These are phyloP conservation scores for Trigoniulus corallinus DNA, from an alignment of 1,140 invertebrate genomes.

Conservation along the genomic window DNA sequence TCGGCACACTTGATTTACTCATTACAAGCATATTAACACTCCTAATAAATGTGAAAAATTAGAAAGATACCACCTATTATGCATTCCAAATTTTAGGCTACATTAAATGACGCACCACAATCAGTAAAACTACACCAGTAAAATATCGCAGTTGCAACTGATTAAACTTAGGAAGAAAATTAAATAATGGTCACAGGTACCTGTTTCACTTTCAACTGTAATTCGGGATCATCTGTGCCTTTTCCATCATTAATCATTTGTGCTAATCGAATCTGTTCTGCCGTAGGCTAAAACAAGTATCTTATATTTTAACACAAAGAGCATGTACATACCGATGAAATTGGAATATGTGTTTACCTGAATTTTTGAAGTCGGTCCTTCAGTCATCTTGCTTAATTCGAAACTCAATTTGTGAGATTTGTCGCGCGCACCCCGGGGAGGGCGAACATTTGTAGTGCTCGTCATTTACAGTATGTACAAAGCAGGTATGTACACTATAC, in stretches of 20 bases:
- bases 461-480: conserved; percentile 8
- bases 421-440: not conserved
- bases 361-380: not conserved
- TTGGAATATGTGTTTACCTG: not conserved
- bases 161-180: no score
- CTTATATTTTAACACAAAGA: not conserved
- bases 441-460: not conserved
- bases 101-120: no score
- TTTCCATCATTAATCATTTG: conserved; percentile 43
- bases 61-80: no score
- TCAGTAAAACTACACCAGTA: no score
- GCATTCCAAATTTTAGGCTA: no score
- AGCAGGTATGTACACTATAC: conserved; percentile 5
- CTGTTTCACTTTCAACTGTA: conserved; percentile 52
- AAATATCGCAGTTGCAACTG: no score
- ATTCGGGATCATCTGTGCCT: conserved; percentile 40
- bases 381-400: not conserved
- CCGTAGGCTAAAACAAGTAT: conserved; percentile 24
- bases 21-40: no score
- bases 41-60: no score
- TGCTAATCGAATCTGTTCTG: conserved; percentile 46
- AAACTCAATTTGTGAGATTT: not conserved
- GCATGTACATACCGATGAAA: not conserved
- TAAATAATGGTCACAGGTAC: conserved; percentile 27
- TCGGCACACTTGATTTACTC: no score